Conservation (phyloP, 2,888 invertebrate genomes). For the Ophioninae sp. region DNA sequence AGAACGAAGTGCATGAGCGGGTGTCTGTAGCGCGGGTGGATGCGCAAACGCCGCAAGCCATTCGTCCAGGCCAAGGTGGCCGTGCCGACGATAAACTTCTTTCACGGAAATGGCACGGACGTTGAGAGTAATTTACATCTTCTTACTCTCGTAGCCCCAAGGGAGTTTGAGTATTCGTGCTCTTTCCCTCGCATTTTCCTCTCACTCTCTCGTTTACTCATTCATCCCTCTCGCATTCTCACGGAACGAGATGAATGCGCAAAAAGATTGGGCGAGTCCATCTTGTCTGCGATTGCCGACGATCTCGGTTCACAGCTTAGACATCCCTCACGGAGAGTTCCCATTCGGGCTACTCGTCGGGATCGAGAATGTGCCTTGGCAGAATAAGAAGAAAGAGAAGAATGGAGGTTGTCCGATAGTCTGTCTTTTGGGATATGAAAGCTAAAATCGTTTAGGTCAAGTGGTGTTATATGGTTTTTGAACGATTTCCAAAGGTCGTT, state of each 20-base stretch:
- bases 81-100: conserved; percentile 69
- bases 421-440: neutral
- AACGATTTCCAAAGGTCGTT: neutral
- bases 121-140: conserved; percentile 72
- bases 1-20: conserved; percentile 69
- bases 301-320: conserved; percentile 35
- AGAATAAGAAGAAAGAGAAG: neutral
- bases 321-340: conserved; percentile 26
- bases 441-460: neutral
- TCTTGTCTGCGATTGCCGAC: conserved; percentile 45
- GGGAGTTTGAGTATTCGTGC: conserved; percentile 59
- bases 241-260: conserved; percentile 30
- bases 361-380: neutral
- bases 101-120: conserved; percentile 68
- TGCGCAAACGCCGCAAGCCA: conserved; percentile 63
- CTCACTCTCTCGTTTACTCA: conserved; percentile 17
- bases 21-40: conserved; percentile 64
- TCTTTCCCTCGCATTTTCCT: conserved; percentile 21
- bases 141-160: conserved; percentile 65
- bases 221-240: conserved; percentile 2
- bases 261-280: conserved; percentile 38
- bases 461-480: neutral
- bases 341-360: conserved; percentile 9
- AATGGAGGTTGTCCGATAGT: neutral
- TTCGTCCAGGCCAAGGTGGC: conserved; percentile 64